Evolutionary conservation across 2,113 vertebrate species (phyloP).

Genomic region (Anseranas semipalmata): DNA sequence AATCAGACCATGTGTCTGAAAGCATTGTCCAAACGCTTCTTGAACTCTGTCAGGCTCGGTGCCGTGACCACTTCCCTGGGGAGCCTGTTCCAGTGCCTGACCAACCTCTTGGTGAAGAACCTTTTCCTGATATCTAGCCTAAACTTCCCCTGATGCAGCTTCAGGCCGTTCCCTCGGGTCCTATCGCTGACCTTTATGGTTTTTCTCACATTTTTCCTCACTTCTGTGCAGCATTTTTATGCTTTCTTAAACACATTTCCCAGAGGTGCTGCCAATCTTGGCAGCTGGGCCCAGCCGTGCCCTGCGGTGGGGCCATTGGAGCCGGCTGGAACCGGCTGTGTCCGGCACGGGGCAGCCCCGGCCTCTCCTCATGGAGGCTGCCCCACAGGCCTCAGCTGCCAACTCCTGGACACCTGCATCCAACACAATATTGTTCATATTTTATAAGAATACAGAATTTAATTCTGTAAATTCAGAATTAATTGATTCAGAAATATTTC

Average conservation of each 20-base stretch:
- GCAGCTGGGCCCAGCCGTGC: not conserved
- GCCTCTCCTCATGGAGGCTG: not conserved
- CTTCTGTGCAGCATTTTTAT: not conserved
- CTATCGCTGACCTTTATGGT: not conserved
- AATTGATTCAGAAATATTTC: not conserved
- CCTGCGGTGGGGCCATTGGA: not conserved
- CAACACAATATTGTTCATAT: fast-evolving
- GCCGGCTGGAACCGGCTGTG: not conserved
- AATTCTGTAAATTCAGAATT: not conserved
- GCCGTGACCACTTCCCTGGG: too few species aligned
- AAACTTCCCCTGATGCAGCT: too few species aligned
- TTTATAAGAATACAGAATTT: not conserved
- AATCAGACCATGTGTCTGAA: too few species aligned
- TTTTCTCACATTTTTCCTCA: not conserved
- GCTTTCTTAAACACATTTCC: not conserved
- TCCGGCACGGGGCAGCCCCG: not conserved
- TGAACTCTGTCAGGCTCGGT: too few species aligned
- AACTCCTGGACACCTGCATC: not conserved
- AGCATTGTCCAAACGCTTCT: too few species aligned
- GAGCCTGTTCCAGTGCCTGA: too few species aligned
- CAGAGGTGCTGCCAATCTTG: not conserved
- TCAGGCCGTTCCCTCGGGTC: too few species aligned
- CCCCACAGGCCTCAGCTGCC: fast-evolving
- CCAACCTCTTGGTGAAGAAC: too few species aligned
- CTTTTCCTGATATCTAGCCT: too few species aligned